Evolutionary conservation across 2,888 invertebrate genomes (phyloP).

Genomic region (Ethmia dodecea): DNA sequence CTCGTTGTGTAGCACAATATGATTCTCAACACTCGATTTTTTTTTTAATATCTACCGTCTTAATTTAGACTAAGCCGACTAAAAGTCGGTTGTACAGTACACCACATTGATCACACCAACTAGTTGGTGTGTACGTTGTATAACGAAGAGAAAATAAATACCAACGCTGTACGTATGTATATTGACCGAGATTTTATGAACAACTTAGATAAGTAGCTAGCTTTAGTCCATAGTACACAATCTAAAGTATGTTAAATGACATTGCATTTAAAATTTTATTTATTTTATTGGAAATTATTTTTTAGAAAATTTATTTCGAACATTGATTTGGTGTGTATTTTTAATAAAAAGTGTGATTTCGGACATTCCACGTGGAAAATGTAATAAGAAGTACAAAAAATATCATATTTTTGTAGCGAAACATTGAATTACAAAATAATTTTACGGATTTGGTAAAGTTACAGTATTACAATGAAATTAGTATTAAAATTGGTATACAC

Average conservation of each 20-base stretch:
- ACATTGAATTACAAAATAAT: slow-evolving; percentile 46
- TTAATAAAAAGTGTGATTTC: slow-evolving; percentile 61
- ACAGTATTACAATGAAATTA: slow-evolving; percentile 65
- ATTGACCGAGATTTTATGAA: slow-evolving; percentile 56
- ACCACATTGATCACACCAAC: slow-evolving; percentile 18
- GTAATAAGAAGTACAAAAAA: slow-evolving; percentile 73
- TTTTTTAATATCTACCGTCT: too few species aligned
- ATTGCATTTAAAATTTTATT: slow-evolving; percentile 52
- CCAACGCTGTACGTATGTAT: slow-evolving; percentile 37
- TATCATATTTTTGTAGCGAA: slow-evolving; percentile 70
- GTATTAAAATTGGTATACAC: slow-evolving; percentile 39
- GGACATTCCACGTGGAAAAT: slow-evolving; percentile 71
- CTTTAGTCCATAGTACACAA: slow-evolving; percentile 46
- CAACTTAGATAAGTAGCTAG: slow-evolving; percentile 52
- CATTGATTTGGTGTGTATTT: slow-evolving; percentile 54
- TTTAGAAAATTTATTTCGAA: slow-evolving; percentile 41
- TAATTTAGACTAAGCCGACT: background rate
- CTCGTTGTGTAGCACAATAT: slow-evolving; percentile 7
- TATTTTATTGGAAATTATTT: slow-evolving; percentile 50
- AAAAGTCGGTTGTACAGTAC: slow-evolving; percentile 1
- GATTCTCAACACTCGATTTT: too few species aligned
- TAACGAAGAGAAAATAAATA: slow-evolving; percentile 12
- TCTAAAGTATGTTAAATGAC: slow-evolving; percentile 39
- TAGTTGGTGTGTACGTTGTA: too few species aligned
- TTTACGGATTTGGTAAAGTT: slow-evolving; percentile 58